Percentiles rank a stretch among this genome's conserved stretches.
Evolutionary conservation across 64 coral and sea anemone species (phyloP).

Genomic region (Pachyseris speciosa): DNA sequence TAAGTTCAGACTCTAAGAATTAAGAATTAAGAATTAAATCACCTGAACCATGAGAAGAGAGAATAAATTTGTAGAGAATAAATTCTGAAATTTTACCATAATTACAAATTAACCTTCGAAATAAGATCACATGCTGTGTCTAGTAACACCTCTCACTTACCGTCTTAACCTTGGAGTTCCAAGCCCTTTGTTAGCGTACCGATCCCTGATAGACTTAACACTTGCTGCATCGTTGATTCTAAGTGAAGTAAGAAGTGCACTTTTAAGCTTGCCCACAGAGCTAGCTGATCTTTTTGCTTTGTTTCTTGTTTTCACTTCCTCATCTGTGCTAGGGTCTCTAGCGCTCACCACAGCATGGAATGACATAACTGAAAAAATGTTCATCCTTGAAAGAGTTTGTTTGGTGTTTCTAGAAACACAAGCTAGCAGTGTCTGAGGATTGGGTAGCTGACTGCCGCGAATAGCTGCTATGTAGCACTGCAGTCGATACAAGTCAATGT

Average conservation of each 20-base stretch:
- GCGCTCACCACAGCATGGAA: constrained; percentile 95
- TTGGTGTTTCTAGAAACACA: constrained; percentile 91
- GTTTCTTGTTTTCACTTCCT: constrained; percentile 87
- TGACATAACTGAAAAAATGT: constrained; percentile 95
- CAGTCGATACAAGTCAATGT: constrained; percentile 88
- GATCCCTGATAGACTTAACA: constrained; percentile 91
- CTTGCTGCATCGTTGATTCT: constrained; percentile 89
- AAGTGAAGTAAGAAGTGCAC: constrained; percentile 82
- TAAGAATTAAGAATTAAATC: too few relatives aligned
- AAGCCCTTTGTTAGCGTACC: constrained; percentile 62
- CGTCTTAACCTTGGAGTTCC: constrained; percentile 31
- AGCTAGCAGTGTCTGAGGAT: constrained; percentile 88
- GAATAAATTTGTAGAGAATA: too few relatives aligned
- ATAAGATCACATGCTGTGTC: neutral
- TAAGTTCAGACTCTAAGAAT: too few relatives aligned
- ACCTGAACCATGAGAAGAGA: too few relatives aligned
- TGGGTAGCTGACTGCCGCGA: constrained; percentile 78
- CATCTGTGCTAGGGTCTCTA: constrained; percentile 79
- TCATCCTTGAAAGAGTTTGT: constrained; percentile 82
- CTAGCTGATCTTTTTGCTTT: constrained; percentile 82
- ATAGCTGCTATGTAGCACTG: constrained; percentile 96
- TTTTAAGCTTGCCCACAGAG: constrained; percentile 84
- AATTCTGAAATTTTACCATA: neutral
- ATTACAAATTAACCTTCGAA: too few relatives aligned
- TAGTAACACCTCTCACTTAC: neutral